phyloP scores from a whole-genome alignment of 2,888 invertebrate genomes.

The Sphaeridia pumilis region DNA sequence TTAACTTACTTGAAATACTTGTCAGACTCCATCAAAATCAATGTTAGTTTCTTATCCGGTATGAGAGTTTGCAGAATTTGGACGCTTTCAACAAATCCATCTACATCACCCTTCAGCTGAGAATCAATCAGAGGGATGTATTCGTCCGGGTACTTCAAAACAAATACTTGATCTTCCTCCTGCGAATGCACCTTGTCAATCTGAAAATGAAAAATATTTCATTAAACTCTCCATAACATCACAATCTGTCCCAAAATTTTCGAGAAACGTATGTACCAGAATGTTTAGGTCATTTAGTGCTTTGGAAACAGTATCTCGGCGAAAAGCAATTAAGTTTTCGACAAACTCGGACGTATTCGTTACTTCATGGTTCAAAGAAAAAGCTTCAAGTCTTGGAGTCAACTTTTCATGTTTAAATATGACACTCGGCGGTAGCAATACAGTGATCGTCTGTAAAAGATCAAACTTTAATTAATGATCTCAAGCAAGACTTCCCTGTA shows the following conservation, averaged over 20 bases:
- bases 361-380: slow-evolving; percentile 1
- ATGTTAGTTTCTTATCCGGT: slow-evolving; percentile 39
- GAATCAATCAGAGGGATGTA: slow-evolving; percentile 19
- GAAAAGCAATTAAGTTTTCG: slow-evolving; percentile 9
- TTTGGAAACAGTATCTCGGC: slow-evolving; percentile 6
- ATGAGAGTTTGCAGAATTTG: slow-evolving; percentile 21
- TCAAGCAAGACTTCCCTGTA: background rate
- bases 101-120: slow-evolving; percentile 8
- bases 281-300: slow-evolving; percentile 3
- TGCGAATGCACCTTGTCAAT: slow-evolving; percentile 10
- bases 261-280: background rate
- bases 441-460: background rate
- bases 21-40: slow-evolving; percentile 42
- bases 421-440: slow-evolving; percentile 6
- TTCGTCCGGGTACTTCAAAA: slow-evolving; percentile 19
- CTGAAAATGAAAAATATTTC: no score
- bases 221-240: background rate
- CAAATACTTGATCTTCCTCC: slow-evolving; percentile 22
- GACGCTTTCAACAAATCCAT: slow-evolving; percentile 26
- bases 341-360: background rate
- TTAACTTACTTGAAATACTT: slow-evolving; percentile 45
- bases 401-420: slow-evolving; percentile 4
- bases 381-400: background rate
- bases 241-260: no score
- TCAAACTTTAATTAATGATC: background rate